Conservation (phyloP, 2,797 vertebrate species). For the Typhlichthys eigenmanni region DNA sequence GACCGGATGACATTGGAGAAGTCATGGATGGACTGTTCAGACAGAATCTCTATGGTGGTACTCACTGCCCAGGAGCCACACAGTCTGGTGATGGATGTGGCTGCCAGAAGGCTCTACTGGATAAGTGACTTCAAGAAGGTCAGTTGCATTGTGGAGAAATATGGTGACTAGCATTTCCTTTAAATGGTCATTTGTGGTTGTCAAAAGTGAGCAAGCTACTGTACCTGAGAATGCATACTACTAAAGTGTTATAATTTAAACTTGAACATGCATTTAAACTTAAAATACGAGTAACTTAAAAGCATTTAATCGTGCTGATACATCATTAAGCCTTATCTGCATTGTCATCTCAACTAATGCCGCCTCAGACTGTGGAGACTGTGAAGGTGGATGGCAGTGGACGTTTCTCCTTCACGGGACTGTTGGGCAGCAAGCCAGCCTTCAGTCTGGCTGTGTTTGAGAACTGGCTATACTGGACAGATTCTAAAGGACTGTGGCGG, state of each 20-base stretch:
- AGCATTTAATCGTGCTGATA: no score
- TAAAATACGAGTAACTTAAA: no score
- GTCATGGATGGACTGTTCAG: constrained; percentile 88
- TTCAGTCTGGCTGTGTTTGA: constrained; percentile 80
- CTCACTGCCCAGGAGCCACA: constrained; percentile 81
- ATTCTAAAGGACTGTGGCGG: constrained; percentile 73
- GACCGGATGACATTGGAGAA: constrained; percentile 77
- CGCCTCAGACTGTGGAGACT: constrained; percentile 84
- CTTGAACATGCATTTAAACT: no score
- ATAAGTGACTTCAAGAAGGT: constrained; percentile 88
- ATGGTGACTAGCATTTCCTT: not conserved
- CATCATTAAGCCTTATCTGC: no score
- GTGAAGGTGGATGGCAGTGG: constrained; percentile 81
- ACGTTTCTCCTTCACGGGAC: constrained; percentile 72
- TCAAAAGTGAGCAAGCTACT: no score
- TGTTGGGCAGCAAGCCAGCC: constrained; percentile 65
- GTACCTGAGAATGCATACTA: no score
- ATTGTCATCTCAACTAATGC: not conserved
- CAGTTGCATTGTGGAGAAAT: not conserved
- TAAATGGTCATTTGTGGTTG: no score
- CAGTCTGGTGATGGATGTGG: constrained; percentile 80
- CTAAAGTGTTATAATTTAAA: no score
- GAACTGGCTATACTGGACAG: constrained; percentile 82
- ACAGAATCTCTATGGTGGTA: constrained; percentile 69
- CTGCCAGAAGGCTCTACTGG: constrained; percentile 85